Base-by-base conservation (phyloP, 2,888 invertebrate genomes). In the Drosophila yooni region DNA sequence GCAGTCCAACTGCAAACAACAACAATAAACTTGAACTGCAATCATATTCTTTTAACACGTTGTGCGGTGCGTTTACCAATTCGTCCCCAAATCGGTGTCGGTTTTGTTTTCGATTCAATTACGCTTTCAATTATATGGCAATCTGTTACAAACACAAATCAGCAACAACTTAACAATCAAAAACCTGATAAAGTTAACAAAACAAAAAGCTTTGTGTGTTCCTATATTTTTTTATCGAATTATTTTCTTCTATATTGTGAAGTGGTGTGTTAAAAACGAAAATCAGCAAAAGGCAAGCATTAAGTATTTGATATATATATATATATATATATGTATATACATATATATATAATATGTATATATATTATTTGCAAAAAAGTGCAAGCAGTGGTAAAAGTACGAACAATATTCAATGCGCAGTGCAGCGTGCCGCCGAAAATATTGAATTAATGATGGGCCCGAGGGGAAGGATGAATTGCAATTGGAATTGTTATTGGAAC, bases 361-460 rank as follows among this genome's bases (percentile, higher is more conserved):
- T 27, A 10, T 33, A 36, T 58, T 40, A 50, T 58, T 18, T 40
- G 18, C 18, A 25, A 48, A 50, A 66, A 62, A 59, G 21, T 62
- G 58, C 61, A 61, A 74, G 31, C 38, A 31, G 34, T 64, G 63
- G 21, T 25, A 60, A 68, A 62, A 38, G 21, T 36, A 33, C 33
- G 31, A n/a, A 25, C 29, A 40, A 33, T 25, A 18, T 6, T 53
- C 56, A 75, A 53, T 67, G 84, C 82, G 82, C 82, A 84, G 84
- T 83, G 84, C 82, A 82, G 60, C 79, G 57, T n/a, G 46, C 71
- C 63, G 53, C 54, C 59, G 46, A 69, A 48, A 38, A 53, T 54
- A 59, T 63, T 56, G 27, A 27, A 67, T 10, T n/a, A 15, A 48
- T 31, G 40, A 52, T 38, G 62, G 48, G 25, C 8, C 25, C 46